These are phyloP conservation scores for Lynx canadensis DNA, from an alignment of 2,113 vertebrate genomes.

Conservation along the genomic window DNA sequence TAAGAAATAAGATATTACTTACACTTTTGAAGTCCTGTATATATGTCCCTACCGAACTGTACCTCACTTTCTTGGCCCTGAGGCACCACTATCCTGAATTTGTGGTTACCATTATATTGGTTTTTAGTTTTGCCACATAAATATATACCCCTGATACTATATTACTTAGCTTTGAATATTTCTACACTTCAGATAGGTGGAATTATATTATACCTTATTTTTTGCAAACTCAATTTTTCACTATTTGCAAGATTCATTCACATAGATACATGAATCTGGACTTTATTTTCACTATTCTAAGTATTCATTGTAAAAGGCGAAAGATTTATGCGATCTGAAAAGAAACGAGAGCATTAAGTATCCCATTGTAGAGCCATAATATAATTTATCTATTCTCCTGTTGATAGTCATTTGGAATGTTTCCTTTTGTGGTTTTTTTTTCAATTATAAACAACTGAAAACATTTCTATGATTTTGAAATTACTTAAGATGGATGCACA, in stretches of 20 bases:
- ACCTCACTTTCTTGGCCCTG: neutral
- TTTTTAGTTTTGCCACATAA: neutral
- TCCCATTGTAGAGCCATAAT: neutral
- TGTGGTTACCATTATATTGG: neutral
- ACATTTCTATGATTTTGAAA: neutral
- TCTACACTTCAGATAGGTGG: neutral
- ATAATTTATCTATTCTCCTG: neutral
- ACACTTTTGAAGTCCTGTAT: neutral
- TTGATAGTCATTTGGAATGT: neutral
- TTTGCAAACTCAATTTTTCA: neutral
- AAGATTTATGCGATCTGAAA: too few species aligned
- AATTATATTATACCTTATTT: neutral
- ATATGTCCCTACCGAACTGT: neutral
- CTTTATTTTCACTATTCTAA: slow-evolving; percentile 6
- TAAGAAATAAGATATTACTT: neutral
- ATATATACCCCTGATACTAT: neutral
- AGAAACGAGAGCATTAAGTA: neutral
- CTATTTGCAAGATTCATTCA: neutral
- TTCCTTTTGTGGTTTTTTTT: slow-evolving; percentile 33
- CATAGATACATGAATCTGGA: neutral
- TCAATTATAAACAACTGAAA: neutral
- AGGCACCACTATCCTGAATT: neutral
- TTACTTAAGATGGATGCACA: neutral
- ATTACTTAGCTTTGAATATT: slow-evolving; percentile 26
- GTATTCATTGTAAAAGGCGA: neutral